Base-by-base conservation (phyloP, 2,797 vertebrate species). In the Xiphorhynchus erythropygius region DNA sequence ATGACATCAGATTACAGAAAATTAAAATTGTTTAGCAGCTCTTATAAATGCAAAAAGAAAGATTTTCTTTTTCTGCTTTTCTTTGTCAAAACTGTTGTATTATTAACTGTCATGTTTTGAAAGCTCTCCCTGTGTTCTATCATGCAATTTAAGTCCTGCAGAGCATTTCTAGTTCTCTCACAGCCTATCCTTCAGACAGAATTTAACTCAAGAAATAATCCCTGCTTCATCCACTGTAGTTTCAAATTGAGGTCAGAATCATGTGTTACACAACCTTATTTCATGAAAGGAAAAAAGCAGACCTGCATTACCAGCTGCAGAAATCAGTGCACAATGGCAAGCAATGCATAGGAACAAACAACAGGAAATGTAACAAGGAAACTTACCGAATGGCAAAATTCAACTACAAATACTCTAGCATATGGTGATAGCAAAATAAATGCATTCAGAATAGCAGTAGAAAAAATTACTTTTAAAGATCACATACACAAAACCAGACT, bases 151-250 rank as follows among this genome's bases (percentile, higher is more conserved):
- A 87, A 76, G 60, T 88, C 23, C 46, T 85, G 37, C 39, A 25
- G 44, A 78, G 11, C 33, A 78, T 71, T 89, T 84, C 23, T 33
- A 64, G 55, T 70, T 88, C 47, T 86, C 68, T 86, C 52, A 23
- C 41, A 91, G 74, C 73, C 44, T 64, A 23, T 25, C 74, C 53
- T 88, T 86, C 69, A 84, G 73, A 35, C 9, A 77, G 52, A 80
- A 85, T 85, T 90, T 92, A 82, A 74, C 50, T 88, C 77, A 50
- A 68, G 75, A 90, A 85, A 62, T 93, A 95, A 89, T 92, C 63
- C 70, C 63, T 62, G 22, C 78, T 91, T 68, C 62, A 69, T 79
- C 55, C 78, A 79, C 59, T 65, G 63, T 37, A 35, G 67, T 87
- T 92, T 87, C 84, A 94, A 83, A 94, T 41, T 73, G 87, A 96